Percentiles rank a stretch among this genome's conserved stretches.
Conservation (phyloP, 2,888 invertebrate species). For the Synergus umbraculus region DNA sequence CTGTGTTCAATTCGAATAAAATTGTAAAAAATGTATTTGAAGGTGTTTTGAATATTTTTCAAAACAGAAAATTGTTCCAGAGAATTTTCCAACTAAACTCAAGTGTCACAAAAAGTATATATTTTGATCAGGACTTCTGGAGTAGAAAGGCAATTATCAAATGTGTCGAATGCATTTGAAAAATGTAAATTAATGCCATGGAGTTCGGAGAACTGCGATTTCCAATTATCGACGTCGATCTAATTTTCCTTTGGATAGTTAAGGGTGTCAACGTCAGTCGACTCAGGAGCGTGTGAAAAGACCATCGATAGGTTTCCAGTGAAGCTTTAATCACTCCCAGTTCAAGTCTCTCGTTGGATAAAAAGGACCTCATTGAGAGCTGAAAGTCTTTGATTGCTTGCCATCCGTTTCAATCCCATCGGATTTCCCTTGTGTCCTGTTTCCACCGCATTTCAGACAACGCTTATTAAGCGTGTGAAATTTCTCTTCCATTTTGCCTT, state of each 20-base stretch:
- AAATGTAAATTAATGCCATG: background rate
- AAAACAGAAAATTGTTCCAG: too few species aligned
- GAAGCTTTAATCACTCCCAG: slow-evolving; percentile 27
- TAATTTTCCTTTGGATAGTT: background rate
- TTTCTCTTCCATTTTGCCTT: background rate
- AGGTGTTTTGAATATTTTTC: too few species aligned
- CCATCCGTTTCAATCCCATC: background rate
- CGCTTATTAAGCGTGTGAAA: background rate
- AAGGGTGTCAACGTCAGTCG: background rate
- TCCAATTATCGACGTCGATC: slow-evolving; percentile 16
- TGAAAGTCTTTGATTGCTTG: background rate
- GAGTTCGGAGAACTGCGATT: background rate
- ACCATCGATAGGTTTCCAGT: slow-evolving; percentile 7
- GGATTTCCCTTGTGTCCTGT: background rate
- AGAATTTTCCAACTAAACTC: too few species aligned
- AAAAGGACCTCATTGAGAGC: background rate
- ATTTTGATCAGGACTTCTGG: too few species aligned
- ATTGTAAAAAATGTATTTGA: too few species aligned
- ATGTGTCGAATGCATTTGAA: background rate
- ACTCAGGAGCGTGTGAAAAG: background rate
- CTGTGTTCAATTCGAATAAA: too few species aligned
- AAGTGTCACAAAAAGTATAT: too few species aligned
- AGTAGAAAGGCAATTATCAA: too few species aligned
- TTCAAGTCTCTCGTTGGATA: background rate
- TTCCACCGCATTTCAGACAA: background rate